Evolutionary conservation across 1,140 invertebrate genomes (phyloP), one percentile per base, ranked within the genome.

Genomic region (Drosophila pruinosa): DNA sequence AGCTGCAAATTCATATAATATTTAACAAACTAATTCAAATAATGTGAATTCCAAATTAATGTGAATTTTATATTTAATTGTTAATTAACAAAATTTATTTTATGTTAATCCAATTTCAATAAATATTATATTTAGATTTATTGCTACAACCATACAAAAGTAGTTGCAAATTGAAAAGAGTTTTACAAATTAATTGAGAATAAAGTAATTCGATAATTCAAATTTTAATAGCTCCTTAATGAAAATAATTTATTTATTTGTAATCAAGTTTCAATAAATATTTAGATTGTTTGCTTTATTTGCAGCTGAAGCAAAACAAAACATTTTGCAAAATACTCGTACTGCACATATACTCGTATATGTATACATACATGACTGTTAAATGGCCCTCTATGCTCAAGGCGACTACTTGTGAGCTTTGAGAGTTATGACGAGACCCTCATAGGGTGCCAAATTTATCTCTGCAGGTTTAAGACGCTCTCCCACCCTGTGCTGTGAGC

Each of bases 401-500:
- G 34, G 15, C 15, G 36, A 31, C 43, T 80, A 77, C 34, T 81
- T 64, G 38, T 53, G 69, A 8, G 61, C 59, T 31, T 53, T 72
- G 1, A 89, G 52, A 34, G 41, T 50, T 36, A 77, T 58, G 41
- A 89, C 73, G 22, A 89, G 36, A 10, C 85, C 79, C 50, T 85
- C 79, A 22, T 65, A 48, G 52, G 85, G 79, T 8, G 58, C 48
- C 59, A 86, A 38, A 8, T 22, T 24, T 8, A 86, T 59, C 4
- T 70, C 41, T 4, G 53, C 56, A 4, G 75, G 62, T 19, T 47
- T 58, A 1, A 86, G 26, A 0, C 67, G 48, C 89, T 92, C 93
- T 88, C 92, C 92, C 45, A 64, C 48, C 26, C 69, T 41, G 26
- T 92, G 82, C 0, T 73, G 31, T 0, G 93, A 94, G 2, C 85